These are phyloP conservation scores for Scotopteryx bipunctaria DNA, from an alignment of 2,888 invertebrate species.

Conservation along the genomic window DNA sequence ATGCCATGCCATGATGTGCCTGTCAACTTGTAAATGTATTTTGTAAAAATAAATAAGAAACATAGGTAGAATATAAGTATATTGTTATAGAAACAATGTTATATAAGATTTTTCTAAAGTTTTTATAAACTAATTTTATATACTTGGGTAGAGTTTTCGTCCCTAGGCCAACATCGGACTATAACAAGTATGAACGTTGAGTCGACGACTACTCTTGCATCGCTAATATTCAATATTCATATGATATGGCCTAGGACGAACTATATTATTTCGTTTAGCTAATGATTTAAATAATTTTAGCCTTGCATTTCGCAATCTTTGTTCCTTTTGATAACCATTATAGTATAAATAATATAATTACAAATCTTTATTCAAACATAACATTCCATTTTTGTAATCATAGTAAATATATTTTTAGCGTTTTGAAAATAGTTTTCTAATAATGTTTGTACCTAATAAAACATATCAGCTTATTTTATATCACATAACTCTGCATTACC, in stretches of 20 bases:
- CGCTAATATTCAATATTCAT: no score
- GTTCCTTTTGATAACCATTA: constrained; percentile 57
- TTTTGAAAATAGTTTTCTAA: constrained; percentile 6
- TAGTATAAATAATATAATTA: constrained; percentile 27
- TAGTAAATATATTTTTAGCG: constrained; percentile 9
- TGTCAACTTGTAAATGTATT: constrained; percentile 43
- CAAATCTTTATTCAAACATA: constrained; percentile 59
- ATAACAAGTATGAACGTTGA: no score
- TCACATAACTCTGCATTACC: background rate
- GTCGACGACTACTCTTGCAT: no score
- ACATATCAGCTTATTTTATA: constrained; percentile 11
- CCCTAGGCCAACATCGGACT: constrained; percentile 7
- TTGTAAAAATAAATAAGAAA: background rate
- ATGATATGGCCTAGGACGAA: no score
- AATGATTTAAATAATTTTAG: constrained; percentile 32
- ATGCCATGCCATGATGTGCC: constrained; percentile 66
- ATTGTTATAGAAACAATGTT: constrained; percentile 7
- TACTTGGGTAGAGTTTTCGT: constrained; percentile 38
- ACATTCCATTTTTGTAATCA: constrained; percentile 47
- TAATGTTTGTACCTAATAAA: constrained; percentile 13
- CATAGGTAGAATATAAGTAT: no score
- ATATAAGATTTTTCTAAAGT: constrained; percentile 2
- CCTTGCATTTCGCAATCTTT: constrained; percentile 47
- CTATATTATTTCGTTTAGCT: no score
- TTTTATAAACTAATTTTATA: constrained; percentile 23